phyloP scores from a whole-genome alignment of 1,140 invertebrate genomes.

The Euborellia annulipes region DNA sequence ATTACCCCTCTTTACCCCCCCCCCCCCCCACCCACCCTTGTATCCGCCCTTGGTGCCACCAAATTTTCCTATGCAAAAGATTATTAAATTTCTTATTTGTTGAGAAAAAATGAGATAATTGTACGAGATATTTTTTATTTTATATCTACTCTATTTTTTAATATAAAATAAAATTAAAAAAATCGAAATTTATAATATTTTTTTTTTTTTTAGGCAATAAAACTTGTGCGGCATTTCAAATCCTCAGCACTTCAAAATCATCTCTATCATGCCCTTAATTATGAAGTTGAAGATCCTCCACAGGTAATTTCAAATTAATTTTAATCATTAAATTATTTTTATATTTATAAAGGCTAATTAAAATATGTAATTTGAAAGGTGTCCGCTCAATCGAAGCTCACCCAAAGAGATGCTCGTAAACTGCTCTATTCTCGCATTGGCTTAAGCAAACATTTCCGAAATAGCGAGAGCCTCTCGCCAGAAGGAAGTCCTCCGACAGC shows the following conservation, averaged over 20 bases:
- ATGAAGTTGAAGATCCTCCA: slow-evolving; percentile 17
- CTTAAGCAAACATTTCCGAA: slow-evolving; percentile 17
- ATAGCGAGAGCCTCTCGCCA: not conserved
- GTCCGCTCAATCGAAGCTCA: not conserved
- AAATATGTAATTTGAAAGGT: slow-evolving; percentile 13
- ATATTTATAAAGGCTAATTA: slow-evolving; percentile 7
- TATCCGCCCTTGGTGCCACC: too few species aligned
- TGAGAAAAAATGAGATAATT: not conserved
- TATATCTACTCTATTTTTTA: not conserved
- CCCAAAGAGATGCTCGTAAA: slow-evolving; percentile 20
- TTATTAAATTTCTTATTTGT: not conserved
- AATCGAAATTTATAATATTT: slow-evolving; percentile 13
- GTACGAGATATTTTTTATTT: not conserved
- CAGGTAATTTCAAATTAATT: slow-evolving; percentile 8
- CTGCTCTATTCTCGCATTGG: slow-evolving; percentile 22
- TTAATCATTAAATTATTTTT: not conserved
- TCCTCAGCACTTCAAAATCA: slow-evolving; percentile 23
- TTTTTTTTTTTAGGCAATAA: slow-evolving; percentile 11
- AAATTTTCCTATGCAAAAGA: not conserved
- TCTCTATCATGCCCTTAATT: slow-evolving; percentile 17
- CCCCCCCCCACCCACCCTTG: too few species aligned
- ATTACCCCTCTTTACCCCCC: too few species aligned
- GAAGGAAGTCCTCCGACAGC: not conserved
- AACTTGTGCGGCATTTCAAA: slow-evolving; percentile 19
- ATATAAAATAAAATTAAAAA: not conserved